Percentiles rank a stretch among this genome's conserved stretches.
These are phyloP conservation scores for Aulostomus chinensis DNA, from an alignment of 2,797 vertebrate species.

Conservation along the genomic window DNA sequence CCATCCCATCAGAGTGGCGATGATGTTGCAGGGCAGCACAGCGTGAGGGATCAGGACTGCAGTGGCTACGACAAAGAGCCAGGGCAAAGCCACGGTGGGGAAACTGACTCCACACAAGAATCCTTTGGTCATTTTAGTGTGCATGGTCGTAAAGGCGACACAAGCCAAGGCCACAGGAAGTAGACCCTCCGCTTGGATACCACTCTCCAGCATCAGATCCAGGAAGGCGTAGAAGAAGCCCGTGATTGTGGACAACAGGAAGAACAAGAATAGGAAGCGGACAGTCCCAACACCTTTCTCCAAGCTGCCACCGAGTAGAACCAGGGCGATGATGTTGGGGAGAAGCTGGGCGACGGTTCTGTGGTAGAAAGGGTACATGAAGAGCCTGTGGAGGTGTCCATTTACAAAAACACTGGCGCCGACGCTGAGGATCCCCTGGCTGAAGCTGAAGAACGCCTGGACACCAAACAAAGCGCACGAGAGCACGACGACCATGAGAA, in stretches of 20 bases:
- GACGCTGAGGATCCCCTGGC: conserved; percentile 43
- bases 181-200: conserved; percentile 46
- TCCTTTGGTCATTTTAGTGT: conserved; percentile 62
- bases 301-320: conserved; percentile 58
- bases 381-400: conserved; percentile 59
- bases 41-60: conserved; percentile 50
- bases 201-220: conserved; percentile 44
- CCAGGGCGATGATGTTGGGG: conserved; percentile 38
- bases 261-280: conserved; percentile 62
- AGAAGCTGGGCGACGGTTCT: conserved; percentile 52
- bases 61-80: conserved; percentile 65
- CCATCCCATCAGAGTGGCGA: conserved; percentile 61
- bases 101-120: conserved; percentile 71
- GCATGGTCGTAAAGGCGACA: conserved; percentile 66
- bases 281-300: conserved; percentile 72
- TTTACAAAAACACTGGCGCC: conserved; percentile 52
- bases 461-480: conserved; percentile 53
- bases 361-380: conserved; percentile 58
- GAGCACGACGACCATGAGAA: conserved; percentile 19
- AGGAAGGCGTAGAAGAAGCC: conserved; percentile 65
- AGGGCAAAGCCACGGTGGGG: conserved; percentile 66
- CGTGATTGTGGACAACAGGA: conserved; percentile 51
- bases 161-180: conserved; percentile 60
- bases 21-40: conserved; percentile 65
- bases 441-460: conserved; percentile 28